Evolutionary conservation across 2,888 invertebrate species (phyloP).

Genomic region (Acanthopleura granulata): DNA sequence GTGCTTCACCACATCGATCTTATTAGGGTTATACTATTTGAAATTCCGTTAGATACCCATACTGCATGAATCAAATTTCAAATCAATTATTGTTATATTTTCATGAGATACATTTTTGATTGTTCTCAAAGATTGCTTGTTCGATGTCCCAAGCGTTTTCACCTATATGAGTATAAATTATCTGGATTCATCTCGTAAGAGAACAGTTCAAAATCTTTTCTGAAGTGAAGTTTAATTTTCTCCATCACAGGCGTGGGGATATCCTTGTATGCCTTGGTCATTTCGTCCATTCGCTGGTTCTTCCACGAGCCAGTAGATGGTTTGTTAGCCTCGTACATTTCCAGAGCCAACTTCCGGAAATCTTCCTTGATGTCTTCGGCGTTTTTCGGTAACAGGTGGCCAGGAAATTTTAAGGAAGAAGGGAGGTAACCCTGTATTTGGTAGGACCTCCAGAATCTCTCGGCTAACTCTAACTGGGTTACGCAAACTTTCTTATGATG

Average conservation of each 20-base stretch:
- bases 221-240: conserved; percentile 28
- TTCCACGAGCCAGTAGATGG: conserved; percentile 26
- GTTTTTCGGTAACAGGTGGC: neutral
- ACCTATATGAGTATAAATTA: neutral
- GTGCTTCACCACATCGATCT: no score
- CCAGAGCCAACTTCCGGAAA: neutral
- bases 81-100: no score
- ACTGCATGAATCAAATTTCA: no score
- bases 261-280: conserved; percentile 30
- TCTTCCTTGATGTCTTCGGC: neutral
- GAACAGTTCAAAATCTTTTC: conserved; percentile 36
- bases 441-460: conserved; percentile 41
- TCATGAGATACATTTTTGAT: no score
- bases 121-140: no score
- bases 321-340: neutral
- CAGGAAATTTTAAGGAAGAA: neutral
- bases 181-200: conserved; percentile 28
- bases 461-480: conserved; percentile 23
- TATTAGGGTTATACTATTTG: no score
- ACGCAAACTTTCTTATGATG: conserved; percentile 21
- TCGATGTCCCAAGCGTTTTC: no score
- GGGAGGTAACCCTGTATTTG: conserved; percentile 43
- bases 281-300: conserved; percentile 24
- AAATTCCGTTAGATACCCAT: no score
- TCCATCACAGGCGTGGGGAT: conserved; percentile 27